These are phyloP conservation scores for Alligator mississippiensis DNA, from an alignment of 2,113 vertebrate species.

Conservation along the genomic window DNA sequence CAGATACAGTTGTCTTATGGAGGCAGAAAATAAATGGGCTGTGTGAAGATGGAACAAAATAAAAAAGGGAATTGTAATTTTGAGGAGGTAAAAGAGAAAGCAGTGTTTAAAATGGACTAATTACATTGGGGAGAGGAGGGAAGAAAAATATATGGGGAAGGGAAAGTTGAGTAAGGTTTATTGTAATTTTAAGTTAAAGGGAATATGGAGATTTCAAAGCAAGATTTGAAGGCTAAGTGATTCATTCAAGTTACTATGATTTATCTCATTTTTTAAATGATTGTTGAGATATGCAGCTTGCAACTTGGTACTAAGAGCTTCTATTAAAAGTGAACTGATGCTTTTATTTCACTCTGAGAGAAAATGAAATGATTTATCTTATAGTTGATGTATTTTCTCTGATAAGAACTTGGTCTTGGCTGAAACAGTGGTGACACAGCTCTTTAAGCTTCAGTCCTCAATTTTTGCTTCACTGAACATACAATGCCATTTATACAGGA, in stretches of 20 bases:
- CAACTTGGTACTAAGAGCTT: neutral
- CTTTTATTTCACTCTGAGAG: neutral
- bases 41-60: neutral
- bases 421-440: neutral
- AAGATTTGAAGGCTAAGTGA: neutral
- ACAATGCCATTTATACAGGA: neutral
- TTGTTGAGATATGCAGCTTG: fast-evolving
- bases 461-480: neutral
- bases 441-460: neutral
- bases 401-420: neutral
- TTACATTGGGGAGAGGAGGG: neutral
- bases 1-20: neutral
- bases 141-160: neutral
- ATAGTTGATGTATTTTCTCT: neutral
- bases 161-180: neutral
- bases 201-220: neutral
- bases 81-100: neutral
- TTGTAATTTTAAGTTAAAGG: neutral
- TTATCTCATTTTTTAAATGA: neutral
- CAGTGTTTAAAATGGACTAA: neutral
- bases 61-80: neutral
- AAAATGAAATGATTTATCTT: neutral
- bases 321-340: neutral
- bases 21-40: neutral
- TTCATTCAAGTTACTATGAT: neutral